These are phyloP conservation scores for Hyperoplus lanceolatus DNA, from an alignment of 2,797 vertebrate species.

Conservation along the genomic window DNA sequence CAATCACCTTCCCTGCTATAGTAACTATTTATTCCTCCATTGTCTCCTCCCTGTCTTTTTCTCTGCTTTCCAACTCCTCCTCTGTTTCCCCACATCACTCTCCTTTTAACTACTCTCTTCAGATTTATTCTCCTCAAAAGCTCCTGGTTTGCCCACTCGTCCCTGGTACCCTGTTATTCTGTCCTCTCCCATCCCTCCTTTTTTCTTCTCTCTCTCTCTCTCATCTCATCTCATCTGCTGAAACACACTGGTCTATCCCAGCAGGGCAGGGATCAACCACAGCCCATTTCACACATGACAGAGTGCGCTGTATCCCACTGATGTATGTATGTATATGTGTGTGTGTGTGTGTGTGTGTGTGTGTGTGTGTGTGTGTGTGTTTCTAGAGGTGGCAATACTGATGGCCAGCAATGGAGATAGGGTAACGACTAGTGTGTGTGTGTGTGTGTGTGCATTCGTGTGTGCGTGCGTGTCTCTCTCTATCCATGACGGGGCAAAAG, in stretches of 20 bases:
- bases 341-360: too few species aligned
- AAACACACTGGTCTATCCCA: conserved; percentile 46
- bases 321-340: conserved; percentile 58
- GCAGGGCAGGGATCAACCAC: conserved; percentile 78
- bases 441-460: conserved; percentile 35
- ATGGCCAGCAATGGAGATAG: conserved; percentile 69
- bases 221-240: conserved; percentile 52
- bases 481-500: conserved; percentile 7
- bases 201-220: conserved; percentile 49
- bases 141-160: conserved; percentile 30
- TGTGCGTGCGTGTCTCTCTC: conserved; percentile 19
- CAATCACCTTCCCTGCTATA: too few species aligned
- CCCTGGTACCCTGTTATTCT: conserved; percentile 39
- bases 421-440: conserved; percentile 58
- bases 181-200: conserved; percentile 23
- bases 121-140: conserved; percentile 44
- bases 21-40: too few species aligned
- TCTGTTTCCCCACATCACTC: conserved; percentile 9
- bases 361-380: conserved; percentile 59
- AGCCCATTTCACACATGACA: conserved; percentile 82
- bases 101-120: conserved; percentile 20
- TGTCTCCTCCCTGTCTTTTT: not conserved
- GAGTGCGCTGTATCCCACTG: conserved; percentile 69
- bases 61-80: conserved; percentile 21
- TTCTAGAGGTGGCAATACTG: conserved; percentile 62